phyloP scores from a whole-genome alignment of 2,113 vertebrate species.

The Hydrochoerus hydrochaeris region DNA sequence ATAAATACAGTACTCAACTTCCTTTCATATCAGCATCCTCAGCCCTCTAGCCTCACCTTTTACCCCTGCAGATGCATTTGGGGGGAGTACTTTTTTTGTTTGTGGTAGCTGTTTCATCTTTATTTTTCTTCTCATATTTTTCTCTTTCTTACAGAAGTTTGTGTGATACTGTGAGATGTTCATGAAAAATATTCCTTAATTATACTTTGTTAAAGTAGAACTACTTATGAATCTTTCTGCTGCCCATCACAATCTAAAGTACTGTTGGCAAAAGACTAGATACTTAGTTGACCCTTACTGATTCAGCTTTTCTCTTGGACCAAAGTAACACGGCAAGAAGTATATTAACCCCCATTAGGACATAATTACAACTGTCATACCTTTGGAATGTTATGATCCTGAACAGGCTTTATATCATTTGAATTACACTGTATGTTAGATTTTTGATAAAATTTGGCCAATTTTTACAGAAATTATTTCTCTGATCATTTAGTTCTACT shows the following conservation, averaged over 20 bases:
- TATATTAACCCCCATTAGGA: conserved; percentile 36
- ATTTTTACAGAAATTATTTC: conserved; percentile 76
- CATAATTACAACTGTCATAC: background rate
- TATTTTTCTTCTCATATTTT: conserved; percentile 68
- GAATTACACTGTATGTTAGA: conserved; percentile 57
- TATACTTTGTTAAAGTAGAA: conserved; percentile 65
- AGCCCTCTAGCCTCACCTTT: conserved; percentile 76
- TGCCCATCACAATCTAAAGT: conserved; percentile 54
- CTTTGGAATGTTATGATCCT: conserved; percentile 55
- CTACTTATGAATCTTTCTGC: conserved; percentile 68
- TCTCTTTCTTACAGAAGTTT: conserved; percentile 66
- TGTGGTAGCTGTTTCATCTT: conserved; percentile 55
- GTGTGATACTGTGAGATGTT: conserved; percentile 78
- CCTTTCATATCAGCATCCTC: conserved; percentile 81
- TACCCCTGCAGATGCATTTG: conserved; percentile 66
- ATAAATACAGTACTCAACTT: conserved; percentile 86
- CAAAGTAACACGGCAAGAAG: conserved; percentile 69
- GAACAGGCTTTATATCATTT: conserved; percentile 69
- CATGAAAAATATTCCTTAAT: conserved; percentile 62
- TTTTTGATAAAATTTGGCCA: conserved; percentile 73
- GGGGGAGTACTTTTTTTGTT: conserved; percentile 62
- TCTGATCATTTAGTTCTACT: conserved; percentile 70
- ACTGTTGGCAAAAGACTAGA: conserved; percentile 56
- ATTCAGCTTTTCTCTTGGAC: conserved; percentile 73
- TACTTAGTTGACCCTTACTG: conserved; percentile 63